A percentile compares a stretch with the other conserved stretches of the same genome.
Evolutionary conservation across 2,113 vertebrate species (phyloP).

Genomic region (Galemys pyrenaicus): DNA sequence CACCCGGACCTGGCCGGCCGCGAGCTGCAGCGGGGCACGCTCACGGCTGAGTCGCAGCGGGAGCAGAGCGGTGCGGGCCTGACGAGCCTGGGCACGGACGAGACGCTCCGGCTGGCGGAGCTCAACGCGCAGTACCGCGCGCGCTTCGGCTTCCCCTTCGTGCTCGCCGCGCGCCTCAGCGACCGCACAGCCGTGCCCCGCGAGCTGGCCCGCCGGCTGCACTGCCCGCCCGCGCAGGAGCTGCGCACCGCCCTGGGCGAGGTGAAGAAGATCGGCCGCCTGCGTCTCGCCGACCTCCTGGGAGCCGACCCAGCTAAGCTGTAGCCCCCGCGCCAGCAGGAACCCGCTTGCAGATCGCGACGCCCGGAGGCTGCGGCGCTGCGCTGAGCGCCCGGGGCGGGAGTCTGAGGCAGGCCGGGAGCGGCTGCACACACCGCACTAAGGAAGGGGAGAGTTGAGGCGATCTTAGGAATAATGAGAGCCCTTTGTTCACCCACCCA

Average conservation of each 20-base stretch:
- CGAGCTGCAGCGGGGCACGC: constrained; percentile 83
- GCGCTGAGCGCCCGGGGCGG: not conserved
- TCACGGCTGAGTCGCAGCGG: constrained; percentile 85
- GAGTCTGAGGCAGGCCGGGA: not conserved
- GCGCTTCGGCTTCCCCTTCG: constrained; percentile 90
- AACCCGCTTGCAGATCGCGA: no score
- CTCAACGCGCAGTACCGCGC: constrained; percentile 87
- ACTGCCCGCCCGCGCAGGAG: constrained; percentile 77
- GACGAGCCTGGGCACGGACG: constrained; percentile 73
- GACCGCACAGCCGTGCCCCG: constrained; percentile 78
- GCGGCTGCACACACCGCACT: not conserved
- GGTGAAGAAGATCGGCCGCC: constrained; percentile 88
- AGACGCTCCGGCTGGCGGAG: constrained; percentile 74
- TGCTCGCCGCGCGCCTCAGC: constrained; percentile 88
- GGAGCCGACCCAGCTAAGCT: constrained; percentile 39
- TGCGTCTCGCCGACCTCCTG: constrained; percentile 84
- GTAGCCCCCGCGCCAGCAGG: not conserved
- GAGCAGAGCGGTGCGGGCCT: constrained; percentile 88
- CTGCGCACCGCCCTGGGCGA: constrained; percentile 84
- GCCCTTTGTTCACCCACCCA: not conserved
- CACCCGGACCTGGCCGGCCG: constrained; percentile 90
- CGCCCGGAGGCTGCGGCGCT: not conserved
- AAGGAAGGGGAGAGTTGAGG: not conserved
- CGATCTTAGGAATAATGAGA: not conserved
- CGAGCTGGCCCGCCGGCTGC: constrained; percentile 83